Evolutionary conservation across 2,797 vertebrate genomes (phyloP).

Genomic region (Enteromius unitaeniatus): DNA sequence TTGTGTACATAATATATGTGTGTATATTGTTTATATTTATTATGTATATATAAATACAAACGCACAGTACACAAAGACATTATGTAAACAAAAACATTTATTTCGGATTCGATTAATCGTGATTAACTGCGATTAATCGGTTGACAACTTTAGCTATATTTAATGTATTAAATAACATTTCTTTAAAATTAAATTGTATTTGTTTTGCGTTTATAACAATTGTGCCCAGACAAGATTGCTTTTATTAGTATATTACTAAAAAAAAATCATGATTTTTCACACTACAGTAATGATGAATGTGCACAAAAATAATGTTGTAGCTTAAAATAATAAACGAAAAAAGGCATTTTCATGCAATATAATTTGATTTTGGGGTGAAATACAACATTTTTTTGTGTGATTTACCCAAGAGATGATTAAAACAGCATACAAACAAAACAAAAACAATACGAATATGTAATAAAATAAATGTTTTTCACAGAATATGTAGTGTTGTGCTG

Average conservation of each 20-base stretch:
- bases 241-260: not conserved
- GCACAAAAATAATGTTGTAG: not conserved
- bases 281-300: not conserved
- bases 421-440: conserved; percentile 17
- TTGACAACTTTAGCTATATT: not conserved
- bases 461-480: conserved; percentile 5
- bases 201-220: not conserved
- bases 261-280: not conserved
- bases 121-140: no score
- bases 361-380: not conserved
- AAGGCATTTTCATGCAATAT: not conserved
- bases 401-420: not conserved
- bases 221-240: not conserved
- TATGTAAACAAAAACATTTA: no score
- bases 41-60: no score
- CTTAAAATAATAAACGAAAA: not conserved
- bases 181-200: not conserved
- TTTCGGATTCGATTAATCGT: no score
- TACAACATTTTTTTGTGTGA: not conserved
- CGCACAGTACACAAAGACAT: no score
- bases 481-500: not conserved
- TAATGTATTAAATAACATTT: not conserved
- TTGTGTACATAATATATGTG: no score
- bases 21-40: no score
- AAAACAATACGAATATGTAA: conserved; percentile 3